Conservation (phyloP, 2,113 vertebrate genomes). For the Sisor rabdophorus region DNA sequence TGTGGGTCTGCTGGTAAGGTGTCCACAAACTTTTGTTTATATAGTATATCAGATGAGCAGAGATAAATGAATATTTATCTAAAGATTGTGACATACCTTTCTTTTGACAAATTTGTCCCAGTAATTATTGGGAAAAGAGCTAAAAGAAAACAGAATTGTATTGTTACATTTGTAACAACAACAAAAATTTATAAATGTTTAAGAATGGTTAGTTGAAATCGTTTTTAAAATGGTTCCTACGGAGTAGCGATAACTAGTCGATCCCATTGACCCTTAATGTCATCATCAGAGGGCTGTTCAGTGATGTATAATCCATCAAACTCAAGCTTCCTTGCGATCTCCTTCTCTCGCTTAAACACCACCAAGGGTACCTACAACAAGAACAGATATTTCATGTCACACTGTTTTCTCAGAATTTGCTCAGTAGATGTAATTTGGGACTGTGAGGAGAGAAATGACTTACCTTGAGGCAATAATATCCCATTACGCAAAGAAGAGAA, state of each 20-base stretch:
- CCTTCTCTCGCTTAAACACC: constrained; percentile 96
- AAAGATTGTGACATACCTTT: constrained; percentile 72
- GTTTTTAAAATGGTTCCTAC: constrained; percentile 66
- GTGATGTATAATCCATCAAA: constrained; percentile 97
- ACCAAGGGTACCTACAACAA: constrained; percentile 84
- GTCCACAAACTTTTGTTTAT: too few species aligned
- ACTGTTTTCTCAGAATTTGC: background rate
- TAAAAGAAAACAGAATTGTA: constrained; percentile 61
- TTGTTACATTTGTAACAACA: background rate
- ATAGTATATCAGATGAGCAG: background rate
- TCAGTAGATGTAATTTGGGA: background rate
- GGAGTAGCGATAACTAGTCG: constrained; percentile 94
- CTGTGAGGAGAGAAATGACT: background rate
- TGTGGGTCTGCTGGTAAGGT: too few species aligned
- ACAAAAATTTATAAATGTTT: background rate
- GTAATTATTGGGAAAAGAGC: constrained; percentile 95
- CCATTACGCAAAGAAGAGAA: constrained; percentile 88
- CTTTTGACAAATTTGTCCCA: constrained; percentile 99
- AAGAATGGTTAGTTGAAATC: background rate
- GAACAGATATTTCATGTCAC: background rate
- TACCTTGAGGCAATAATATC: constrained; percentile 94
- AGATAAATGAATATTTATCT: background rate
- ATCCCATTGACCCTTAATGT: constrained; percentile 98
- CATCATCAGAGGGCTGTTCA: constrained; percentile 94
- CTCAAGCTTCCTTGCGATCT: constrained; percentile 92